Evolutionary conservation across 2,113 vertebrate genomes (phyloP).

Genomic region (Silurus asotus): DNA sequence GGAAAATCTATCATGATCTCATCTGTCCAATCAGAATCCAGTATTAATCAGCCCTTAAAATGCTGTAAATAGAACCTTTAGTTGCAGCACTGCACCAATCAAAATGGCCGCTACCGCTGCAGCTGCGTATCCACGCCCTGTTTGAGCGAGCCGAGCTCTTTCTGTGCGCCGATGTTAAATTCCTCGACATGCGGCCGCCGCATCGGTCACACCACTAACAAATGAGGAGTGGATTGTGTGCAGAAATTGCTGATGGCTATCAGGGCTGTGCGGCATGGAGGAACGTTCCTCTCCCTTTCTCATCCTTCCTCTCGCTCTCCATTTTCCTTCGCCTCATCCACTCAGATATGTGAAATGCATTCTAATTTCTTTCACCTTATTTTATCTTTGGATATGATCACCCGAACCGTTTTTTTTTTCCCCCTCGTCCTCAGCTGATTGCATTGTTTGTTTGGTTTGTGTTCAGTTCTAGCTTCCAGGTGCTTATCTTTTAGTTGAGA

Average conservation of each 20-base stretch:
- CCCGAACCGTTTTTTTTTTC: not conserved
- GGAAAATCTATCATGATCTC: not conserved
- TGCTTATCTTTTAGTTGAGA: constrained; percentile 7
- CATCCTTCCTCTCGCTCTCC: constrained; percentile 15
- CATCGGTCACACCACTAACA: constrained; percentile 68
- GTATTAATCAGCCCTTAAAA: not conserved
- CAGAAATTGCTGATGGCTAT: constrained; percentile 79
- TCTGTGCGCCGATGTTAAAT: constrained; percentile 41
- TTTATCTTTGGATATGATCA: not conserved
- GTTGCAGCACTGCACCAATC: constrained; percentile 19
- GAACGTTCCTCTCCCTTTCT: constrained; percentile 37
- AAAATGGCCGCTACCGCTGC: constrained; percentile 55
- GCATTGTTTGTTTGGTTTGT: constrained; percentile 18
- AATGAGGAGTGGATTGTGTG: constrained; percentile 69
- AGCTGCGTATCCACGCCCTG: constrained; percentile 22
- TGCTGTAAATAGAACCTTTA: not conserved
- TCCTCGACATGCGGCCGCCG: constrained; percentile 59
- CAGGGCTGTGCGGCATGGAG: constrained; percentile 50
- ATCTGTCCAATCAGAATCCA: not conserved
- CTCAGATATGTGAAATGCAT: constrained; percentile 22
- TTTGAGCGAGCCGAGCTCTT: constrained; percentile 6
- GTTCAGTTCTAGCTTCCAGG: not conserved
- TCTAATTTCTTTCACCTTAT: not conserved
- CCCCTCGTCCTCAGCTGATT: constrained; percentile 9
- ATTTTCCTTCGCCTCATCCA: constrained; percentile 27